Evolutionary conservation across 1,140 invertebrate species (phyloP).

Genomic region (Contarinia nasturtii): DNA sequence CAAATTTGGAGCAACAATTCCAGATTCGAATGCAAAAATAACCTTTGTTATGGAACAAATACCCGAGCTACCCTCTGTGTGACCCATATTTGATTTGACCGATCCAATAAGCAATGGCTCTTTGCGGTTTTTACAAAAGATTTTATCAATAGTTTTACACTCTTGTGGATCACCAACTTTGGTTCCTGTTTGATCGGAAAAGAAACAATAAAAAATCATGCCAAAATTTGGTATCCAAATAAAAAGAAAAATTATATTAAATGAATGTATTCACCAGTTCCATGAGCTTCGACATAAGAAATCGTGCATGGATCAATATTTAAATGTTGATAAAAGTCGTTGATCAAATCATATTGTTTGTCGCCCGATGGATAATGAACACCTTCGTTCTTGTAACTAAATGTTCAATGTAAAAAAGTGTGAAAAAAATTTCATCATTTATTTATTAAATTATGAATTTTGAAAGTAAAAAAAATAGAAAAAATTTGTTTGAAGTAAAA

Average conservation of each 20-base stretch:
- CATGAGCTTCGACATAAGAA: slow-evolving; percentile 80
- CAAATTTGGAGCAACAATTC: slow-evolving; percentile 58
- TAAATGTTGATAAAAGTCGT: slow-evolving; percentile 72
- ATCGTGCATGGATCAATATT: slow-evolving; percentile 47
- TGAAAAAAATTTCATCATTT: too few species aligned
- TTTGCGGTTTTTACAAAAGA: slow-evolving; percentile 49
- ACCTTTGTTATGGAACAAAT: slow-evolving; percentile 71
- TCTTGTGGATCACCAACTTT: slow-evolving; percentile 66
- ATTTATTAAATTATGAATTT: too few species aligned
- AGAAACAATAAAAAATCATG: too few species aligned
- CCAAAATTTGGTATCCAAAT: too few species aligned
- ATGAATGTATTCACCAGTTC: slow-evolving; percentile 54
- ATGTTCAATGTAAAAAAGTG: too few species aligned
- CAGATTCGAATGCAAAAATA: slow-evolving; percentile 48
- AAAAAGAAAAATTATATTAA: too few species aligned
- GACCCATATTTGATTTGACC: slow-evolving; percentile 86
- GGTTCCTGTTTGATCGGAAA: not conserved
- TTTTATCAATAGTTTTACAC: slow-evolving; percentile 59
- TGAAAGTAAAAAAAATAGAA: too few species aligned
- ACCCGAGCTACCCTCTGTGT: slow-evolving; percentile 79
- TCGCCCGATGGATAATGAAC: slow-evolving; percentile 81
- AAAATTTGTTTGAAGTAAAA: too few species aligned
- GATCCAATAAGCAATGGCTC: slow-evolving; percentile 68
- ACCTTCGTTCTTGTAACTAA: slow-evolving; percentile 56
- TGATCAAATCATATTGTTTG: slow-evolving; percentile 57